These are phyloP conservation scores for Melanotaenia boesemani DNA, from an alignment of 2,797 vertebrate genomes.

Conservation along the genomic window DNA sequence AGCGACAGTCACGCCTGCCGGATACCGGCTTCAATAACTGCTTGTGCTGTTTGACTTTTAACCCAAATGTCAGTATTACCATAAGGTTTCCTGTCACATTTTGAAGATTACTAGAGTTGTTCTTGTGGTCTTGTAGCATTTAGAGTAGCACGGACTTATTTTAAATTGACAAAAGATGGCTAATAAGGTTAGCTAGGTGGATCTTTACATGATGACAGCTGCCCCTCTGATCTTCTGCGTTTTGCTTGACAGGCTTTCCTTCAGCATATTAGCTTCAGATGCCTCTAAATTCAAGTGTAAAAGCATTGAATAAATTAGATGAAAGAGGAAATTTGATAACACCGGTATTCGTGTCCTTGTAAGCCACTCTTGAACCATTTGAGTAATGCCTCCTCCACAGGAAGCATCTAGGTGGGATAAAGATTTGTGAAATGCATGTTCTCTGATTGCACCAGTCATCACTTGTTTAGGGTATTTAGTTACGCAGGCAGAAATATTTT, in stretches of 20 bases:
- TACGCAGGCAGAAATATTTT: not conserved
- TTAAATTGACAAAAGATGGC: slow-evolving; percentile 23
- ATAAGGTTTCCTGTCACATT: accelerated
- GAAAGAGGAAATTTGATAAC: not conserved
- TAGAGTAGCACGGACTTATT: not conserved
- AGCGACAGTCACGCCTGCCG: slow-evolving; percentile 25
- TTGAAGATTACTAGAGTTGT: not conserved
- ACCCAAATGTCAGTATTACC: too few species aligned
- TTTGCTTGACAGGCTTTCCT: not conserved
- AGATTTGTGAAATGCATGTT: not conserved
- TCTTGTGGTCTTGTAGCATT: too few species aligned
- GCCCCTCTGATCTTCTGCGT: not conserved
- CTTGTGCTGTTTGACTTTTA: not conserved
- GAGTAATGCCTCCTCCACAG: not conserved
- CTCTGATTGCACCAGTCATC: not conserved
- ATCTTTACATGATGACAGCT: slow-evolving; percentile 30
- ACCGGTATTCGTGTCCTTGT: not conserved
- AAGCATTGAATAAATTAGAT: not conserved
- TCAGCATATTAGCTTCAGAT: not conserved
- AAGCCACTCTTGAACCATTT: not conserved
- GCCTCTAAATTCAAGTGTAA: not conserved
- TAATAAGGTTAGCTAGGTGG: slow-evolving; percentile 50
- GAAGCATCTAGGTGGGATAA: not conserved
- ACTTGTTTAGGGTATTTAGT: not conserved
- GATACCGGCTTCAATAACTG: slow-evolving; percentile 8